phyloP scores from a whole-genome alignment of 2,888 invertebrate genomes.

The Neocrepidodera transversa region DNA sequence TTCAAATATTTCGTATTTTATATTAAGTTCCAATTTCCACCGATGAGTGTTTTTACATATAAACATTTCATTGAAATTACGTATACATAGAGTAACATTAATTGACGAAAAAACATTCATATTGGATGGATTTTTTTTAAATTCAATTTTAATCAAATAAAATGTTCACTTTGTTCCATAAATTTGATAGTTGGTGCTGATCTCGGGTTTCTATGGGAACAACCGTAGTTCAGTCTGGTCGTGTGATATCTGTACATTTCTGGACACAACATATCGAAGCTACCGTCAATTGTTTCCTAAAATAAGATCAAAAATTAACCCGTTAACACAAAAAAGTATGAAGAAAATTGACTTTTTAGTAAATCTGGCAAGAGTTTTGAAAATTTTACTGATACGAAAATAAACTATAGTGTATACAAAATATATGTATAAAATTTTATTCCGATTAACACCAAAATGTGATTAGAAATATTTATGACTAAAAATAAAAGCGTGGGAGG shows the following conservation, averaged over 20 bases:
- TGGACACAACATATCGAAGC: conserved; percentile 39
- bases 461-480: too few relatives aligned
- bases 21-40: too few relatives aligned
- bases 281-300: conserved; percentile 44
- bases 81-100: background rate
- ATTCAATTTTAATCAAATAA: conserved; percentile 29
- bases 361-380: too few relatives aligned
- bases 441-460: too few relatives aligned
- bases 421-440: too few relatives aligned
- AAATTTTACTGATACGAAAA: too few relatives aligned
- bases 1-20: too few relatives aligned
- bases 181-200: conserved; percentile 70
- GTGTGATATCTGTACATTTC: conserved; percentile 40
- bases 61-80: conserved; percentile 7
- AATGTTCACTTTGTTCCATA: conserved; percentile 51
- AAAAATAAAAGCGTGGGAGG: too few relatives aligned
- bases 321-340: too few relatives aligned
- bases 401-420: too few relatives aligned
- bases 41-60: background rate
- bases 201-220: conserved; percentile 57
- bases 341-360: too few relatives aligned
- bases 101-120: conserved; percentile 38
- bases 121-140: conserved; percentile 21
- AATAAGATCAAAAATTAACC: conserved; percentile 13
- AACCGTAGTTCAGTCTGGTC: conserved; percentile 36